Conservation (phyloP, 2,113 vertebrate species). For the Silurus meridionalis region DNA sequence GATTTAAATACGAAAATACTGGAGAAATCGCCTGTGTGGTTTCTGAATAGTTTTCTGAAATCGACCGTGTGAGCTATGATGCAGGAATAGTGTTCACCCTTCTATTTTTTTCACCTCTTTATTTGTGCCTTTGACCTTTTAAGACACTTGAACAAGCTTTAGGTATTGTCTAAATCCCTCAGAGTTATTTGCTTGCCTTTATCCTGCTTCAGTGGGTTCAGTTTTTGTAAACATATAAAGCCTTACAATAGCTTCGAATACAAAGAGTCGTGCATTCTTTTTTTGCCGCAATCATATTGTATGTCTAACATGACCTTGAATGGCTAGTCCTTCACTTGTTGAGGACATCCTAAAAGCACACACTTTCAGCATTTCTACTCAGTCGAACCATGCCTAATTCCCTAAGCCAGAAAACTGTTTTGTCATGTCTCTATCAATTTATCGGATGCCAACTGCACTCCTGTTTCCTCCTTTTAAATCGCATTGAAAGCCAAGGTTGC, state of each 20-base stretch:
- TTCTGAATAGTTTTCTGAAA: slow-evolving; percentile 6
- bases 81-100: not conserved
- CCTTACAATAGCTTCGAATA: not conserved
- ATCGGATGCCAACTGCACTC: slow-evolving; percentile 15
- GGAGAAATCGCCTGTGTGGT: not conserved
- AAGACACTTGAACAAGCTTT: not conserved
- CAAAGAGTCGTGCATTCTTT: not conserved
- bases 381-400: slow-evolving; percentile 20
- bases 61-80: not conserved
- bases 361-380: slow-evolving; percentile 9
- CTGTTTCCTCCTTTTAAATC: not conserved
- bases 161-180: not conserved
- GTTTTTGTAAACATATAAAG: not conserved
- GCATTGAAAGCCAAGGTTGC: slow-evolving; percentile 13
- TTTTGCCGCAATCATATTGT: not conserved
- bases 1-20: not conserved
- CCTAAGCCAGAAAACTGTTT: not conserved
- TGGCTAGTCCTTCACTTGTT: not conserved
- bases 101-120: not conserved
- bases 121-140: not conserved
- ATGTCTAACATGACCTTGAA: not conserved
- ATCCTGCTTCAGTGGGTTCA: not conserved
- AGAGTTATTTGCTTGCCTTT: not conserved
- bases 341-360: not conserved
- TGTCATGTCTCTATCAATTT: slow-evolving; percentile 20